Evolutionary conservation across 1,140 invertebrate species (phyloP).

Genomic region (Drosophila mauritiana): DNA sequence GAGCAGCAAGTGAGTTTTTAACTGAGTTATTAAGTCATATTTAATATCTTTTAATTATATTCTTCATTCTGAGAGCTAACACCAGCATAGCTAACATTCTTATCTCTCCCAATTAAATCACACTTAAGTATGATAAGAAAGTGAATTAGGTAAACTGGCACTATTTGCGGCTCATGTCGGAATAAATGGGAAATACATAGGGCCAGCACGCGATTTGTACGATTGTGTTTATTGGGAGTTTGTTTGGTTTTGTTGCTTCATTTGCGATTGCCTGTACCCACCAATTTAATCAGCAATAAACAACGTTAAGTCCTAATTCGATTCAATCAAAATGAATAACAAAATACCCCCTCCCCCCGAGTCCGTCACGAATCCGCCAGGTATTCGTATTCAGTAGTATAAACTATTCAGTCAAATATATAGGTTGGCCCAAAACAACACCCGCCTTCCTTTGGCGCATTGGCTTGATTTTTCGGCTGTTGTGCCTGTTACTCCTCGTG

Average conservation of each 20-base stretch:
- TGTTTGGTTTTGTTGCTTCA: conserved; percentile 48
- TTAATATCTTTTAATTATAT: neutral
- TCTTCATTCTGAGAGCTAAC: neutral
- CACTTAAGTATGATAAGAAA: conserved; percentile 54
- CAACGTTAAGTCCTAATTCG: conserved; percentile 82
- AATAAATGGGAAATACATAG: conserved; percentile 49
- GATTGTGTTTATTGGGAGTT: conserved; percentile 28
- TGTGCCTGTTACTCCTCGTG: conserved; percentile 39
- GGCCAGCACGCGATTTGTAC: conserved; percentile 45
- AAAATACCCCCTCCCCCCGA: conserved; percentile 49
- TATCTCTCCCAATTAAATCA: conserved; percentile 13
- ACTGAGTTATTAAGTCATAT: neutral
- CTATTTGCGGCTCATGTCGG: conserved; percentile 37
- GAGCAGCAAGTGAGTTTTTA: conserved; percentile 36
- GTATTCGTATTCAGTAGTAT: neutral
- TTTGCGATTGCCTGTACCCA: conserved; percentile 67
- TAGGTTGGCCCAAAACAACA: conserved; percentile 76
- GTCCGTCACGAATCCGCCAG: conserved; percentile 26
- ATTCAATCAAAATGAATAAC: conserved; percentile 82
- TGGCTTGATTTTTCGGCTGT: conserved; percentile 47
- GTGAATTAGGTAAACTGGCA: conserved; percentile 44
- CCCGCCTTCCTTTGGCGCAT: conserved; percentile 63
- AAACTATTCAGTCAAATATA: conserved; percentile 63
- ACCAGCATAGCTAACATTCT: no score
- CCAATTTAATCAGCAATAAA: conserved; percentile 83